Evolutionary conservation across 2,888 invertebrate species (phyloP).

Genomic region (Xestia ashworthii): DNA sequence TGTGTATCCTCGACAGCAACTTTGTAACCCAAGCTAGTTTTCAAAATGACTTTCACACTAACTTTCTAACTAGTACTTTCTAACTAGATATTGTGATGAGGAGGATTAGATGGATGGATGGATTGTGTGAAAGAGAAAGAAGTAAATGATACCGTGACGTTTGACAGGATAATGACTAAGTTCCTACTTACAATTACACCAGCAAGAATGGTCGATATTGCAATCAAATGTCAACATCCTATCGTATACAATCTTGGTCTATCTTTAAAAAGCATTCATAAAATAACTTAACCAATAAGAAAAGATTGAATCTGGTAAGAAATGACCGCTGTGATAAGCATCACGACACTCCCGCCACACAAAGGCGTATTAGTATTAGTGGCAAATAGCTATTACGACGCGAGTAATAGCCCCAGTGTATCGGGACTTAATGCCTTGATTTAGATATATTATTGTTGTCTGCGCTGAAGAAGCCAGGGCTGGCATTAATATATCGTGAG

Average conservation of each 20-base stretch:
- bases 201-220: background rate
- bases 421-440: constrained; percentile 63
- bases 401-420: constrained; percentile 61
- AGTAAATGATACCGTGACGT: background rate
- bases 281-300: constrained; percentile 56
- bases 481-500: constrained; percentile 51
- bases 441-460: constrained; percentile 68
- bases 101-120: background rate
- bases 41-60: background rate
- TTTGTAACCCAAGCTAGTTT: background rate
- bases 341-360: constrained; percentile 74
- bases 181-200: background rate
- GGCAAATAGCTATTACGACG: constrained; percentile 71
- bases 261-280: constrained; percentile 18
- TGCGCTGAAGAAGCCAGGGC: constrained; percentile 55
- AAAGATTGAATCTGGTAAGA: constrained; percentile 70
- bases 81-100: background rate
- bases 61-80: background rate
- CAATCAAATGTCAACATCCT: background rate
- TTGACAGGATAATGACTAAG: background rate
- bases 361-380: constrained; percentile 78
- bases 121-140: background rate
- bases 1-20: background rate
- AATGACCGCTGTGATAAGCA: constrained; percentile 72
- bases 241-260: background rate